Evolutionary conservation across 1,140 invertebrate genomes (phyloP), one percentile per base, ranked within the genome.

Genomic region (Dendrolimus kikuchii): DNA sequence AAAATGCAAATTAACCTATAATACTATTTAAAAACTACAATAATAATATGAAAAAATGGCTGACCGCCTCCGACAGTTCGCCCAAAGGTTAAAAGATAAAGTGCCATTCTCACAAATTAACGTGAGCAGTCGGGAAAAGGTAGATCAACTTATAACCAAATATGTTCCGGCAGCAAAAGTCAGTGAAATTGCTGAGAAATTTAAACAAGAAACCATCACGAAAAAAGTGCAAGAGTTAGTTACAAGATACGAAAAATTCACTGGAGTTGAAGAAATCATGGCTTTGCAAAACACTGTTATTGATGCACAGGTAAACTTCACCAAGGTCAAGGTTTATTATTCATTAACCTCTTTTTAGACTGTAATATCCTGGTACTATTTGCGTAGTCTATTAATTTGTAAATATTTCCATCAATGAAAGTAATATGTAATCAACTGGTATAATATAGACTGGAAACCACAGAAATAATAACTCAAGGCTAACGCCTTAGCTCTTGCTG

Each of bases 261-360:
- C 85, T 0, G 87, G 87, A 6, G 86, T 88, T 5, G 77, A 85
- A 37, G 87, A 88, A 63, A 86, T 88, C 40, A 84, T 88, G 81
- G 74, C 79, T 5, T 71, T 88, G 23, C 87, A 88, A 53, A 85
- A 83, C 55, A 86, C 83, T 0, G 87, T 88, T 5, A 64, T 88
- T 4, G 81, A 85, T 38, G 86, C 87, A 4, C 87, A 88, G 77
- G 87, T 88, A 48, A 37, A 47, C 39, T 36, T 36, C 10, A 40
- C 37, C 2, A 52, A 49, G 40, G 37, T 5, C 41, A 45, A 49
- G 38, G 8, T 40, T 42, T n/a, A 40, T 53, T 59, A 50, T 63
- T 36, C 42, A 46, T 54, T 41, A 46, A 44, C 23, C 7, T 48
- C 51, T 49, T 42, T 42, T 43, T 6, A 43, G 5, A n/a, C 42